Conservation (phyloP, 2,888 invertebrate species). For the Metallyticus violacea region DNA sequence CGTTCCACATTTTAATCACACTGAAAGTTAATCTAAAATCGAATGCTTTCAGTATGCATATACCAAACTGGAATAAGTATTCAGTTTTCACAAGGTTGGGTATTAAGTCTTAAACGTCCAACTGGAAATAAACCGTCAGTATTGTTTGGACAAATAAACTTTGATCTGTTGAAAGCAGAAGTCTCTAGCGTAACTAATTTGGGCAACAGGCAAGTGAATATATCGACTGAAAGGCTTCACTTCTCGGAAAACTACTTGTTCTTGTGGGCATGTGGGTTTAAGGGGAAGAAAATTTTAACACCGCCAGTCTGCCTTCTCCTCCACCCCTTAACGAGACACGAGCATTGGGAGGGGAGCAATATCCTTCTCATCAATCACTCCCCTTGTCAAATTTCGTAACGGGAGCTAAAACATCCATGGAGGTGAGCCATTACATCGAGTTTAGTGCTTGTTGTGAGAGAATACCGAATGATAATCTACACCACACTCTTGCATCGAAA, state of each 20-base stretch:
- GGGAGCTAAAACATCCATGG: background rate
- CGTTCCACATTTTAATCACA: no score
- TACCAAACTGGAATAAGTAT: no score
- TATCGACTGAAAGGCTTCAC: background rate
- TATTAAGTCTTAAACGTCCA: background rate
- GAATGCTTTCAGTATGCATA: no score
- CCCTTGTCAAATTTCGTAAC: slow-evolving; percentile 6
- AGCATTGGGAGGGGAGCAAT: slow-evolving; percentile 3
- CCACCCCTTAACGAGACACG: slow-evolving; percentile 11
- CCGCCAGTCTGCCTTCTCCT: background rate
- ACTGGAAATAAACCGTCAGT: background rate
- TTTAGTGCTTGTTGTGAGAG: background rate
- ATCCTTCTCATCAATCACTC: slow-evolving; percentile 9
- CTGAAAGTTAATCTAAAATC: no score
- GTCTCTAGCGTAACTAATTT: background rate
- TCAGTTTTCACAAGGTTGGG: no score
- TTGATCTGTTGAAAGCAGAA: background rate
- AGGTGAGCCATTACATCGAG: background rate
- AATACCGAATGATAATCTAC: background rate
- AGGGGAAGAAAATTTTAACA: background rate
- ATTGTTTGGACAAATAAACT: background rate
- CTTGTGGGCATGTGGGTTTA: background rate
- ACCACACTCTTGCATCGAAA: background rate
- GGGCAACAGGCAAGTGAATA: background rate
- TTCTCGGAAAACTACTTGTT: background rate